Conservation (phyloP, 2,113 vertebrate species). For the Solea senegalensis region DNA sequence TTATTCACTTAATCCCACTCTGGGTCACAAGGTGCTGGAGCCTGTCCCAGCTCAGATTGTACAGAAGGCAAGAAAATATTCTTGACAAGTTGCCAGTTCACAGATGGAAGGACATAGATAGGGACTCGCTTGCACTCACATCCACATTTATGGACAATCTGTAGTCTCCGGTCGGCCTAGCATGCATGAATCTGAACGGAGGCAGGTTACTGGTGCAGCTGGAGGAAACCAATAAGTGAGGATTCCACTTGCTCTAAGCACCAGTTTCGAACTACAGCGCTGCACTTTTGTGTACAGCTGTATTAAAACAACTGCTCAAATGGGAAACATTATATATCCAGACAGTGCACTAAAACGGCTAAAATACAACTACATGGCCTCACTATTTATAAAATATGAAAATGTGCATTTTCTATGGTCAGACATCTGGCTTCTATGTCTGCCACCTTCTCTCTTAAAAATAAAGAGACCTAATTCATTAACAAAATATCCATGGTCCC, state of each 20-base stretch:
- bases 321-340: neutral
- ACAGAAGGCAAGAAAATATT: constrained; percentile 45
- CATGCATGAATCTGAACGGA: constrained; percentile 19
- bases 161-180: constrained; percentile 12
- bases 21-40: constrained; percentile 45
- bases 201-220: constrained; percentile 15
- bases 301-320: neutral
- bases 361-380: neutral
- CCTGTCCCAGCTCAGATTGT: constrained; percentile 31
- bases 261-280: constrained; percentile 1
- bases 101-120: constrained; percentile 42
- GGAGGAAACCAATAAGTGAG: constrained; percentile 15
- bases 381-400: neutral
- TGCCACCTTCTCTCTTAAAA: constrained; percentile 7
- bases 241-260: constrained; percentile 3
- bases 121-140: constrained; percentile 16
- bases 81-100: constrained; percentile 52
- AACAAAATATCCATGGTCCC: constrained; percentile 8
- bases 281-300: neutral
- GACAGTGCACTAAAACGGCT: neutral
- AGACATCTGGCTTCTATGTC: neutral
- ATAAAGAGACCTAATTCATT: constrained; percentile 10
- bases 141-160: constrained; percentile 31
- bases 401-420: neutral
- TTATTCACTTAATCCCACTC: constrained; percentile 31